Percentiles rank a stretch among this genome's conserved stretches.
Evolutionary conservation across 1,140 invertebrate species (phyloP).

Genomic region (Cyrtorhinus lividipennis): DNA sequence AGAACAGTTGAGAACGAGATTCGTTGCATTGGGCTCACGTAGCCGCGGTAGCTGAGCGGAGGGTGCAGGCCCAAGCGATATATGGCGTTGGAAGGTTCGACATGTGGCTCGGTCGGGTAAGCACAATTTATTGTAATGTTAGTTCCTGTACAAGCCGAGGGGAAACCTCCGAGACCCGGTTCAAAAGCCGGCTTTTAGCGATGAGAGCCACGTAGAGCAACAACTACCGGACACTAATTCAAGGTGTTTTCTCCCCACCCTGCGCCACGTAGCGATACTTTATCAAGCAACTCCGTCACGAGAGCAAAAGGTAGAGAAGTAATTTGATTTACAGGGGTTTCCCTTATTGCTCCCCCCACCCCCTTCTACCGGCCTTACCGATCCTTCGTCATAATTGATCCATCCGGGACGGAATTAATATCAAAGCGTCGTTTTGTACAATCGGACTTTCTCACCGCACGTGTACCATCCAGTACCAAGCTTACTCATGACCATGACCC

Average conservation of each 20-base stretch:
- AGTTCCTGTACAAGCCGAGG: not conserved
- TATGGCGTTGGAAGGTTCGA: not conserved
- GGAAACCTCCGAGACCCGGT: not conserved
- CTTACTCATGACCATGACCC: too few relatives aligned
- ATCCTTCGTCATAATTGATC: constrained; percentile 5
- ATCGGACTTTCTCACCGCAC: too few relatives aligned
- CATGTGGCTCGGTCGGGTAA: not conserved
- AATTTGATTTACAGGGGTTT: constrained; percentile 3
- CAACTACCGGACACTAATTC: not conserved
- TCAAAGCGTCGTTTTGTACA: not conserved
- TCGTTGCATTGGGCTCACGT: not conserved
- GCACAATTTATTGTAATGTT: not conserved
- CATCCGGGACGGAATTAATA: not conserved
- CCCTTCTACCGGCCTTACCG: not conserved
- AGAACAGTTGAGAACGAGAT: too few relatives aligned
- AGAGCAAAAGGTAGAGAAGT: not conserved
- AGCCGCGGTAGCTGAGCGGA: not conserved
- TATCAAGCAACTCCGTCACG: constrained; percentile 8
- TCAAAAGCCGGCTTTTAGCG: not conserved
- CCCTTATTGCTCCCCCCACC: not conserved
- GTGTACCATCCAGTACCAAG: too few relatives aligned
- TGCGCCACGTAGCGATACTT: not conserved
- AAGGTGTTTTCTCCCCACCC: not conserved
- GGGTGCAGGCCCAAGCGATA: not conserved
- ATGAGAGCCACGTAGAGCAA: constrained; percentile 2